Conservation (phyloP, 2,888 invertebrate genomes). For the Chironomus tentans region DNA sequence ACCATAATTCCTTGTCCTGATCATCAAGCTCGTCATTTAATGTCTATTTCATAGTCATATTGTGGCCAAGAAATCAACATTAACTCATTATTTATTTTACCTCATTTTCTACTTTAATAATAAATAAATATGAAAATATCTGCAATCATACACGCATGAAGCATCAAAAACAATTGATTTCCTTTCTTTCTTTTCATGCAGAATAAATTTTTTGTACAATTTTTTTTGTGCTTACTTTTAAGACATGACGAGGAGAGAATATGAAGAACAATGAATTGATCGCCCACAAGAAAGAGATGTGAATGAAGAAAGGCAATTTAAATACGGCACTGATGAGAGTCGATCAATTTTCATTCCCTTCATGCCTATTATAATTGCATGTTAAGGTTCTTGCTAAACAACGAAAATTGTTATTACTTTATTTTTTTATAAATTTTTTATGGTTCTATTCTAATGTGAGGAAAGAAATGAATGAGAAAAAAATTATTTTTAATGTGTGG, state of each 20-base stretch:
- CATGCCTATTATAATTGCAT: not conserved
- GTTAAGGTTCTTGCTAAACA: not conserved
- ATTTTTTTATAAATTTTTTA: not conserved
- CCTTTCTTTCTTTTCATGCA: not conserved
- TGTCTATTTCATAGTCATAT: too few relatives aligned
- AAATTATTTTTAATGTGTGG: too few relatives aligned
- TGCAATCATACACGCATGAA: conserved; percentile 6
- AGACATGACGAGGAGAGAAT: not conserved
- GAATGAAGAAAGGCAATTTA: not conserved
- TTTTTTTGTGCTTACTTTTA: not conserved
- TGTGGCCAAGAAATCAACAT: too few relatives aligned
- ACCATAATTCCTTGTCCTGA: too few relatives aligned
- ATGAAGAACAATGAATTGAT: not conserved
- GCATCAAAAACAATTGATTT: conserved; percentile 6
- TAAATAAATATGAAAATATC: not conserved
- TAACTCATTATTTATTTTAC: too few relatives aligned
- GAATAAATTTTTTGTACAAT: not conserved
- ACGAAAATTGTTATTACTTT: not conserved
- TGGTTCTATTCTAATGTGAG: not conserved
- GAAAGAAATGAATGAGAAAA: too few relatives aligned
- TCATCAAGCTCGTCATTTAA: too few relatives aligned
- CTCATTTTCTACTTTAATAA: too few relatives aligned
- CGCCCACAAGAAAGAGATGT: not conserved
- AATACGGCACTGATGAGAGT: not conserved
- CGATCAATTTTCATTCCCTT: not conserved